A percentile compares a stretch with the other conserved stretches of the same genome.
Conservation (phyloP, 53 echinoderm and acorn worm genomes). For the Apostichopus leukothele region DNA sequence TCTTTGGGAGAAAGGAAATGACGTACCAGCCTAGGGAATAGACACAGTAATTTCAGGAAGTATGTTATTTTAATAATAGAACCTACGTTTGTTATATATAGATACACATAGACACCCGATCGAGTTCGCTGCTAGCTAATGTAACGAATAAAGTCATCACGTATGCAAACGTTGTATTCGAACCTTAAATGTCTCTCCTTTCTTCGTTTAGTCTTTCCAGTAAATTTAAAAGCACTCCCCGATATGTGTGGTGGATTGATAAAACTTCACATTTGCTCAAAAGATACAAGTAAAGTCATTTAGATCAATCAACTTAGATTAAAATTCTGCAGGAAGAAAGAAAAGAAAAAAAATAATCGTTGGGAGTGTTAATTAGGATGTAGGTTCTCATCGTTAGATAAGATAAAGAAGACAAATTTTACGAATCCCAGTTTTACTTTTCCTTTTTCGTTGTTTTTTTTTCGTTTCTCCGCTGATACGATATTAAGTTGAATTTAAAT, state of each 20-base stretch:
- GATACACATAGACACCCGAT: too few species aligned
- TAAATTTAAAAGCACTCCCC: background rate
- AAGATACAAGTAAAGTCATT: background rate
- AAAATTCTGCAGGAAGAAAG: background rate
- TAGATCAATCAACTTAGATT: background rate
- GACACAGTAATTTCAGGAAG: conserved; percentile 12
- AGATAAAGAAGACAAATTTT: background rate
- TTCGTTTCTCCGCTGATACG: background rate
- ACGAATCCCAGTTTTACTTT: background rate
- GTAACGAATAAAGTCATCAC: background rate
- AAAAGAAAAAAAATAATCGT: background rate
- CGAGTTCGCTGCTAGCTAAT: background rate
- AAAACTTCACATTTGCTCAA: background rate
- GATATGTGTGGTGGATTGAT: background rate
- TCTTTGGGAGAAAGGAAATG: background rate
- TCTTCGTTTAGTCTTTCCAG: background rate
- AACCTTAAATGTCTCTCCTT: background rate
- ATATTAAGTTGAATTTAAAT: background rate
- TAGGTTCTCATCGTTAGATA: background rate
- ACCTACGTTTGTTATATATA: background rate
- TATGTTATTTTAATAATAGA: conserved; percentile 15
- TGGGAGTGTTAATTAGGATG: background rate
- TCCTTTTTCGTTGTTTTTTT: background rate
- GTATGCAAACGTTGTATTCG: background rate
- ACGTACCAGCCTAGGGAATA: conserved; percentile 7